Evolutionary conservation across 2,888 invertebrate species (phyloP), one percentile per base, ranked within the genome.

Genomic region (Leptopilina syphax): DNA sequence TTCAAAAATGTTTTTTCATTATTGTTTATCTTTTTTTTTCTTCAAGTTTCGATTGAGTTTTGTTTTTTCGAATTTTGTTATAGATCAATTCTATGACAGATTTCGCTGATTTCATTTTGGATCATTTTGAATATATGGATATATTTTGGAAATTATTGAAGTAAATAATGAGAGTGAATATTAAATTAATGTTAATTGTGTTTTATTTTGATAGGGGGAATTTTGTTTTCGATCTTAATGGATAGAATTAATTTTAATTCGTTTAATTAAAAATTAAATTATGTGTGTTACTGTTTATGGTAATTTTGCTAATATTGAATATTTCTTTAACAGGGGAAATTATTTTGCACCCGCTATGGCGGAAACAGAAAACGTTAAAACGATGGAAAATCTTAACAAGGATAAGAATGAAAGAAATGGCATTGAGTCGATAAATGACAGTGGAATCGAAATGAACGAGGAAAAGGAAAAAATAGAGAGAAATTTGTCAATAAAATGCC

Each of bases 401-500:
- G 44, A 44, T 54, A 27, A 12, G 13, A 73, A 3, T 27, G 50
- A 34, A 34, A 73, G 54, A 73, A 54, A 34, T 73, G 70, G 70
- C 18, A 54, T 12, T 8, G 54, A 54, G 4, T 57, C 70, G 0
- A 57, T 73, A 73, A 10, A 73, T 54, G 70, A 73, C 8, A 73
- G 70, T 73, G 70, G 70, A 54, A 57, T 73, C 57, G 70, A 73
- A 27, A 57, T 73, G 54, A 34, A 13, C 8, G 70, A 73, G n/a
- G 70, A 27, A 13, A 73, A 73, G 34, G 70, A 34, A 57, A 73
- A 57, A 34, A 1, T 68, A 3, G 70, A 73, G 34, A 73, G 10
- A 73, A 73, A 73, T 57, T 12, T 73, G 3, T n/a, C 12, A 54
- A 8, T 73, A 27, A 79, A 77, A 41, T 78, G 81, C 70, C 10